Evolutionary conservation across 1,140 invertebrate species (phyloP).

Genomic region (Hylyphantes graminicola): DNA sequence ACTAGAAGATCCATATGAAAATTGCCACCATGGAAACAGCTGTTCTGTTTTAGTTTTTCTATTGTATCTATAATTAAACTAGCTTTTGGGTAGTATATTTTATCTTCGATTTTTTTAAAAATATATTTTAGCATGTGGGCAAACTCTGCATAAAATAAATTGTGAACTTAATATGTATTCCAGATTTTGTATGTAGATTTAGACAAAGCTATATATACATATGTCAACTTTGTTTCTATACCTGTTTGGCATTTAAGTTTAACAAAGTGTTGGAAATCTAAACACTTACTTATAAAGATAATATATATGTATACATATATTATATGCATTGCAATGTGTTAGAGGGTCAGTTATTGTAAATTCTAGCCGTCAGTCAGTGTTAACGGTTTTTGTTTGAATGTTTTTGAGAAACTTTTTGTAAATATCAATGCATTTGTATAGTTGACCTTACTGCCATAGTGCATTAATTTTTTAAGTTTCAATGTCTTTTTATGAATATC

Average conservation of each 20-base stretch:
- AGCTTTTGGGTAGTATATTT: slow-evolving; percentile 51
- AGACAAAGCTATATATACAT: slow-evolving; percentile 21
- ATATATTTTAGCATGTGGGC: slow-evolving; percentile 57
- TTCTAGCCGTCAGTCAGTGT: slow-evolving; percentile 34
- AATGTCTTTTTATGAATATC: background rate
- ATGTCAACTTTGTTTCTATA: slow-evolving; percentile 15
- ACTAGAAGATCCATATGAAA: too few species aligned
- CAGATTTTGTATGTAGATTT: slow-evolving; percentile 54
- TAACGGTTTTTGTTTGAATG: slow-evolving; percentile 1
- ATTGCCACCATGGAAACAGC: slow-evolving; percentile 8
- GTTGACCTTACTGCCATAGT: background rate
- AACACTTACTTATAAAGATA: slow-evolving; percentile 15
- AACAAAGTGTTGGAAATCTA: background rate
- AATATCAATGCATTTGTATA: slow-evolving; percentile 1
- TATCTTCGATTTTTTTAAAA: slow-evolving; percentile 58
- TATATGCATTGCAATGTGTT: slow-evolving; percentile 23
- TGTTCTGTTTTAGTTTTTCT: slow-evolving; percentile 32
- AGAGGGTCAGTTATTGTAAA: slow-evolving; percentile 45
- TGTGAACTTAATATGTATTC: slow-evolving; percentile 42
- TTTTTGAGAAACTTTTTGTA: slow-evolving; percentile 2
- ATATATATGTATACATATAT: slow-evolving; percentile 16
- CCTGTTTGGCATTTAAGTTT: slow-evolving; percentile 18
- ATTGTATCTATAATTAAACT: slow-evolving; percentile 43
- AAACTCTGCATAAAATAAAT: slow-evolving; percentile 49
- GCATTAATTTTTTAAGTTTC: background rate